phyloP scores from a whole-genome alignment of 2,113 vertebrate genomes.

The Jaculus jaculus region DNA sequence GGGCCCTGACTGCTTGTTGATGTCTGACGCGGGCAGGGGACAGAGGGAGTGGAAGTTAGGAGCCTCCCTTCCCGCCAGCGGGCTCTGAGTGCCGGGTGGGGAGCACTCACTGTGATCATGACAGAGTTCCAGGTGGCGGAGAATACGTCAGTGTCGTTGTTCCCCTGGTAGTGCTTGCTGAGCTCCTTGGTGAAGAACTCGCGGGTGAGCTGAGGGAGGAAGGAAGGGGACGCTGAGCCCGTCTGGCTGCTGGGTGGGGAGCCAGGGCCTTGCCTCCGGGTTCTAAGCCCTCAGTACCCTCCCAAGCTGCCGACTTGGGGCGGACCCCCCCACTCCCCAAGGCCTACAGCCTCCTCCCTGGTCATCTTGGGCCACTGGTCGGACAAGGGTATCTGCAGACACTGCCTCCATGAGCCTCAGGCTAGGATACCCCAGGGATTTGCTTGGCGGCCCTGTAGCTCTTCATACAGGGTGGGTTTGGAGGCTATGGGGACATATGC shows the following conservation, averaged over 20 bases:
- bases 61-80: accelerated
- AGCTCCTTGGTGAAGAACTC: slow-evolving; percentile 95
- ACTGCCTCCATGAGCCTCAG: background rate
- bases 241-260: background rate
- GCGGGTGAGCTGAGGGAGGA: slow-evolving; percentile 89
- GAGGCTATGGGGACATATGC: accelerated
- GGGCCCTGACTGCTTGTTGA: background rate
- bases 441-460: accelerated
- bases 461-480: background rate
- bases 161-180: slow-evolving; percentile 91
- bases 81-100: background rate
- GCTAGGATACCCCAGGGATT: background rate
- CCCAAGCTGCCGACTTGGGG: background rate
- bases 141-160: slow-evolving; percentile 91
- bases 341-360: background rate
- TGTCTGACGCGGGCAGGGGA: background rate
- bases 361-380: background rate
- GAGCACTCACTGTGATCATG: slow-evolving; percentile 93
- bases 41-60: background rate
- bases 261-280: background rate
- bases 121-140: slow-evolving; percentile 94
- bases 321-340: background rate
- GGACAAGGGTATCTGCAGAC: background rate
- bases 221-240: background rate
- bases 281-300: background rate